phyloP scores from a whole-genome alignment of 2,797 vertebrate species.

The Sebastes diaconus region DNA sequence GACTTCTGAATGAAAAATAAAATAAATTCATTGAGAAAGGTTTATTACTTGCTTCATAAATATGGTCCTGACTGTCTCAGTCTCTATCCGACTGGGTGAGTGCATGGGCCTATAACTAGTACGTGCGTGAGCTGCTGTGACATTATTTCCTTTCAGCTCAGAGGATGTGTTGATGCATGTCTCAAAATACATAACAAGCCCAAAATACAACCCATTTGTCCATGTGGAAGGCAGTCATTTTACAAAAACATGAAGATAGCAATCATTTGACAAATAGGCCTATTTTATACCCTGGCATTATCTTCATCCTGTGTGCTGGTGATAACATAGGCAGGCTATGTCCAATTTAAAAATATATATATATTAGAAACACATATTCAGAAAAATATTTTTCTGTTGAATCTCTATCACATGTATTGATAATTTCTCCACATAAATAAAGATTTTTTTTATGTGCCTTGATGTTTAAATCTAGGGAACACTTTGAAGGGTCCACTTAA shows the following conservation, averaged over 20 bases:
- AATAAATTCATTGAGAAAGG: background rate
- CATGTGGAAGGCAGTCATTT: background rate
- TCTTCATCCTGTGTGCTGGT: slow-evolving; percentile 27
- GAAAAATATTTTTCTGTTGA: background rate
- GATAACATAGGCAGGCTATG: background rate
- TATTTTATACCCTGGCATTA: slow-evolving; percentile 19
- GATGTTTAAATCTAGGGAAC: background rate
- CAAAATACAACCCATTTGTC: background rate
- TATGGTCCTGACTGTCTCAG: background rate
- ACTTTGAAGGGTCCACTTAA: background rate
- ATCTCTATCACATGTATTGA: background rate
- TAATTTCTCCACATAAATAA: background rate
- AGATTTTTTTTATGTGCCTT: background rate
- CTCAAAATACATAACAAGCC: background rate
- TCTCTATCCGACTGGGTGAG: background rate
- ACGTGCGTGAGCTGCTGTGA: background rate
- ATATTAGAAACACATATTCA: too few species aligned
- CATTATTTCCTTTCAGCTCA: background rate
- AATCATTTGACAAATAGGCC: slow-evolving; percentile 23
- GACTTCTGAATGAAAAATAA: slow-evolving; percentile 28
- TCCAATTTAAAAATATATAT: background rate
- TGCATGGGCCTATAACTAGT: background rate
- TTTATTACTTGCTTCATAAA: background rate
- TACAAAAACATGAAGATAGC: background rate
- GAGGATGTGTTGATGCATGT: background rate